A percentile compares a stretch with the other conserved stretches of the same genome.
phyloP scores from a whole-genome alignment of 2,888 invertebrate genomes.

The Diarsia dahlii region DNA sequence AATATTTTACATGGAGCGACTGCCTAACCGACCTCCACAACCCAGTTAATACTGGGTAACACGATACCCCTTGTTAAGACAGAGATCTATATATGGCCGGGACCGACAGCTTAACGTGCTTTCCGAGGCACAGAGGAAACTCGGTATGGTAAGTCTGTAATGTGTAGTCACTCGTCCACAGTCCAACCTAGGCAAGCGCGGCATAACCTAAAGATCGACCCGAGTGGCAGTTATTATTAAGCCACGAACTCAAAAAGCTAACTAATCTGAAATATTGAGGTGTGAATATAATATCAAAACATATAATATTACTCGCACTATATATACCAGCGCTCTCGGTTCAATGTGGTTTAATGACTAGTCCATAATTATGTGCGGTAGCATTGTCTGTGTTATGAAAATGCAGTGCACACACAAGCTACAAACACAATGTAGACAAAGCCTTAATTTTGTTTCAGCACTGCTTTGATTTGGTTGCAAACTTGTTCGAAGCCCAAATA shows the following conservation, averaged over 20 bases:
- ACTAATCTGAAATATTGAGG: background rate
- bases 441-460: background rate
- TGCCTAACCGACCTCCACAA: too few relatives aligned
- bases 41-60: too few relatives aligned
- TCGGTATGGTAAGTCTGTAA: too few relatives aligned
- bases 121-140: too few relatives aligned
- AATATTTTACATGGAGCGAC: too few relatives aligned
- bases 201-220: too few relatives aligned
- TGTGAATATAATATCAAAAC: background rate
- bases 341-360: background rate
- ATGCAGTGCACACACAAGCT: background rate
- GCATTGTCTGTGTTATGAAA: constrained; percentile 4
- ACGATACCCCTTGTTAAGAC: too few relatives aligned
- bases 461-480: background rate
- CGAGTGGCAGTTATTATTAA: too few relatives aligned
- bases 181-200: too few relatives aligned
- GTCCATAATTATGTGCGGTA: background rate
- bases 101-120: too few relatives aligned
- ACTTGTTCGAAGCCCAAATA: constrained; percentile 30
- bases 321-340: background rate
- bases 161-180: too few relatives aligned
- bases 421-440: background rate
- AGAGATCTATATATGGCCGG: too few relatives aligned
- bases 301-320: background rate
- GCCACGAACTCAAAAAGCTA: background rate